Conservation (phyloP, 2,888 invertebrate genomes). For the Penaeus monodon region DNA sequence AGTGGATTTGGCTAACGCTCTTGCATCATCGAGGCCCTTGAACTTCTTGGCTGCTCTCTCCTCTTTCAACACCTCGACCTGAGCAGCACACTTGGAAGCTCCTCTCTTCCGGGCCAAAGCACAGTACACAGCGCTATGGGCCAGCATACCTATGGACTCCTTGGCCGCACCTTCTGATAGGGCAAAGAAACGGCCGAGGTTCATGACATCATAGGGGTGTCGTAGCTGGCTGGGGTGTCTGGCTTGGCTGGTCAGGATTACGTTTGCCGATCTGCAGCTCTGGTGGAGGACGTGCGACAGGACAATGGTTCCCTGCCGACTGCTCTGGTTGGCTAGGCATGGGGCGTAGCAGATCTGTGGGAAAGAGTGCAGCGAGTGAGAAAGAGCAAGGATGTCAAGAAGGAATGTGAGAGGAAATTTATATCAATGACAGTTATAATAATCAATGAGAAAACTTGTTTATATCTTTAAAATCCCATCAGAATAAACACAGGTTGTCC, state of each 20-base stretch:
- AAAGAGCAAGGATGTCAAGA: background rate
- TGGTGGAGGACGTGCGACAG: slow-evolving; percentile 51
- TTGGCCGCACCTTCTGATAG: slow-evolving; percentile 51
- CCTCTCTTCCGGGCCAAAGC: slow-evolving; percentile 42
- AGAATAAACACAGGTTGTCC: too few species aligned
- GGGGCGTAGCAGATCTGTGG: slow-evolving; percentile 56
- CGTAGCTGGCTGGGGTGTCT: slow-evolving; percentile 38
- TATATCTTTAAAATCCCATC: too few species aligned
- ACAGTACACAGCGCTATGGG: slow-evolving; percentile 53
- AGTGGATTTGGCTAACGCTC: slow-evolving; percentile 8
- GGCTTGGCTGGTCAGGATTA: slow-evolving; percentile 52
- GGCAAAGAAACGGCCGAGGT: slow-evolving; percentile 52
- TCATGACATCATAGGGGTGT: slow-evolving; percentile 58
- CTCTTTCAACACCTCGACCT: slow-evolving; percentile 17
- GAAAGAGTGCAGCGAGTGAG: background rate
- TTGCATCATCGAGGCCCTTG: slow-evolving; percentile 37
- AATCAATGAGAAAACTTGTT: too few species aligned
- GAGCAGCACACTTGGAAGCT: slow-evolving; percentile 43
- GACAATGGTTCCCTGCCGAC: slow-evolving; percentile 47
- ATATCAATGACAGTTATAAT: too few species aligned
- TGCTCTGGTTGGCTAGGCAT: slow-evolving; percentile 31
- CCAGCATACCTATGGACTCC: slow-evolving; percentile 33
- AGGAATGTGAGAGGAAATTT: too few species aligned
- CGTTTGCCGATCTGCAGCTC: slow-evolving; percentile 34
- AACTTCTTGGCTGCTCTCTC: slow-evolving; percentile 16